These are phyloP conservation scores for Oscheius sp. DNA, from an alignment of 2,888 invertebrate genomes.

Conservation along the genomic window DNA sequence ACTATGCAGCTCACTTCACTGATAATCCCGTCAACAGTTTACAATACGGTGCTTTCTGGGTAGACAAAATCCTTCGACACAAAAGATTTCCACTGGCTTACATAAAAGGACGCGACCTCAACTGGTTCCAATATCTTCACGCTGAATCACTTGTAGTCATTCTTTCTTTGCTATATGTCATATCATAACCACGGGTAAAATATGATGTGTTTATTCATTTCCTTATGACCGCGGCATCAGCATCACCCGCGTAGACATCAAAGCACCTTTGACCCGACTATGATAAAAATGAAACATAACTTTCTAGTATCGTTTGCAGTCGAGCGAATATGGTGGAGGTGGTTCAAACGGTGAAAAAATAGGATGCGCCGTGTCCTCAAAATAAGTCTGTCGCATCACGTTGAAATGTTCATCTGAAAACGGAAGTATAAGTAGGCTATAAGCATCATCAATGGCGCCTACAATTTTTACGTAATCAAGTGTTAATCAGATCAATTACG, in stretches of 20 bases:
- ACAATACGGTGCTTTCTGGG: slow-evolving; percentile 28
- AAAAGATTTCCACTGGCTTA: not conserved
- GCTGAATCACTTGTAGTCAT: not conserved
- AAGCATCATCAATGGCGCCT: not conserved
- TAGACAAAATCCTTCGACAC: slow-evolving; percentile 14
- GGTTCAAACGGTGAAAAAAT: slow-evolving; percentile 32
- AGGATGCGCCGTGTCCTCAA: slow-evolving; percentile 27
- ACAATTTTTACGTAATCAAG: not conserved
- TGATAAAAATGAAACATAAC: not conserved
- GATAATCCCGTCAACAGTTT: slow-evolving; percentile 20
- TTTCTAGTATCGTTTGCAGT: not conserved
- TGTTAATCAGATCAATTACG: too few species aligned
- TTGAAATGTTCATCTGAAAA: slow-evolving; percentile 23
- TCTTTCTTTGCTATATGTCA: not conserved
- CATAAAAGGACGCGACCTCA: slow-evolving; percentile 15
- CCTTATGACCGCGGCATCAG: too few species aligned
- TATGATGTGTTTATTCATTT: slow-evolving; percentile 3
- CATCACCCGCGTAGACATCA: not conserved
- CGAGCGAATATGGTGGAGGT: slow-evolving; percentile 27
- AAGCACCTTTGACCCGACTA: slow-evolving; percentile 12
- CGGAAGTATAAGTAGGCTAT: not conserved
- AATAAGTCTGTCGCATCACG: slow-evolving; percentile 24
- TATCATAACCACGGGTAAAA: slow-evolving; percentile 1
- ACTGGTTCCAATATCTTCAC: slow-evolving; percentile 21
- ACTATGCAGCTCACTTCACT: slow-evolving; percentile 9